Percentiles rank a stretch among this genome's conserved stretches.
Evolutionary conservation across 2,888 invertebrate species (phyloP).

Genomic region (Parnassius glacialis): DNA sequence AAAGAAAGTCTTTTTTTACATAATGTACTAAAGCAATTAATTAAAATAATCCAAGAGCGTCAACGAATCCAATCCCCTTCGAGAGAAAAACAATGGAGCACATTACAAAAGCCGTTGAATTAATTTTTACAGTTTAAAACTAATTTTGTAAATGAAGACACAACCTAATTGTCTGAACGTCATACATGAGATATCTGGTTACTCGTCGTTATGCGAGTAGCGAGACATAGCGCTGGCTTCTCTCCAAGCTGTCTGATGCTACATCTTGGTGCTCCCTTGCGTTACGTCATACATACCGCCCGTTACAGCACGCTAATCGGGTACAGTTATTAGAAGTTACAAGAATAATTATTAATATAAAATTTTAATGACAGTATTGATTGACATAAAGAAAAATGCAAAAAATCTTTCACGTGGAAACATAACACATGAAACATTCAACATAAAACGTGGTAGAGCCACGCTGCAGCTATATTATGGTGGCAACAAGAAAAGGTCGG

Average conservation of each 20-base stretch:
- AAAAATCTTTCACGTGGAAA: too few relatives aligned
- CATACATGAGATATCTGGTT: conserved; percentile 23
- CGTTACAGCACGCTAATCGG: conserved; percentile 2
- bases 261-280: conserved; percentile 10
- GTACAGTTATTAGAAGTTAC: not conserved
- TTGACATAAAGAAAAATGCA: too few relatives aligned
- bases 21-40: not conserved
- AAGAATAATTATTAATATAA: too few relatives aligned
- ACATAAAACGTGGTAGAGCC: too few relatives aligned
- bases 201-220: conserved; percentile 9
- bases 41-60: conserved; percentile 10
- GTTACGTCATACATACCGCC: conserved; percentile 19
- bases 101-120: conserved; percentile 8
- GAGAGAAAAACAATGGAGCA: not conserved
- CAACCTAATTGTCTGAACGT: conserved; percentile 41
- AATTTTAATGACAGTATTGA: too few relatives aligned
- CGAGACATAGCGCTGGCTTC: conserved; percentile 24
- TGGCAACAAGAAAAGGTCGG: too few relatives aligned
- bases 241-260: conserved; percentile 21
- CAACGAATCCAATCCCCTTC: not conserved
- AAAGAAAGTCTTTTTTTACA: not conserved
- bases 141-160: conserved; percentile 44
- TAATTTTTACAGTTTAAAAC: conserved; percentile 28
- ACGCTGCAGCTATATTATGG: too few relatives aligned
- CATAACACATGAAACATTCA: too few relatives aligned